A percentile compares a stretch with the other conserved stretches of the same genome.
Conservation (phyloP, 2,113 vertebrate species). For the Lepus europaeus region DNA sequence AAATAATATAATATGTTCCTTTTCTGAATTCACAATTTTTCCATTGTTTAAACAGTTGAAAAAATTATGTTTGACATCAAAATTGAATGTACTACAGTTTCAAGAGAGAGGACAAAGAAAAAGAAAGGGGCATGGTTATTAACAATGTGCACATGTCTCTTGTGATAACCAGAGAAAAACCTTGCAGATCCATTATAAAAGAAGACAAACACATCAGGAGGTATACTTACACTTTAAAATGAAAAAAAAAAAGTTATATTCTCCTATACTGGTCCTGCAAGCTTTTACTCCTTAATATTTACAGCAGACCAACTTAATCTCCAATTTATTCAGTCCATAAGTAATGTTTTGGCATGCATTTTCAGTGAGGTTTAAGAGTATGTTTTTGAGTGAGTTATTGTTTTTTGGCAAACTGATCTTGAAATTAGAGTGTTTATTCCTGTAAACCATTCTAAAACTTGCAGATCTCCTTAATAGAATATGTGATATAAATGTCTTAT, state of each 20-base stretch:
- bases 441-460: background rate
- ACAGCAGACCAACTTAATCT: background rate
- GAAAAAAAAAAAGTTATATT: background rate
- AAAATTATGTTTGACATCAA: background rate
- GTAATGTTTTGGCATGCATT: background rate
- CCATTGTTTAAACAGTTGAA: background rate
- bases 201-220: background rate
- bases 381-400: background rate
- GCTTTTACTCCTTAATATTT: background rate
- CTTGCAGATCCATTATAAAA: background rate
- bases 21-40: background rate
- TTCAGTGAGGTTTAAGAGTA: background rate
- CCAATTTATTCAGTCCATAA: background rate
- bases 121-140: background rate
- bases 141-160: background rate
- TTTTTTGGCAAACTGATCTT: background rate
- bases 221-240: background rate
- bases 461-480: background rate
- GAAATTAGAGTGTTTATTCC: background rate
- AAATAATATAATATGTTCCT: background rate
- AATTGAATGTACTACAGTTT: background rate
- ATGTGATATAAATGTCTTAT: background rate
- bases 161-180: background rate
- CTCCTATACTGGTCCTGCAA: background rate
- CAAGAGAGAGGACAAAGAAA: background rate